Percentiles rank a stretch among this genome's conserved stretches.
Conservation (phyloP, 53 echinoderm and acorn worm species). For the Holothuria leucospilota region DNA sequence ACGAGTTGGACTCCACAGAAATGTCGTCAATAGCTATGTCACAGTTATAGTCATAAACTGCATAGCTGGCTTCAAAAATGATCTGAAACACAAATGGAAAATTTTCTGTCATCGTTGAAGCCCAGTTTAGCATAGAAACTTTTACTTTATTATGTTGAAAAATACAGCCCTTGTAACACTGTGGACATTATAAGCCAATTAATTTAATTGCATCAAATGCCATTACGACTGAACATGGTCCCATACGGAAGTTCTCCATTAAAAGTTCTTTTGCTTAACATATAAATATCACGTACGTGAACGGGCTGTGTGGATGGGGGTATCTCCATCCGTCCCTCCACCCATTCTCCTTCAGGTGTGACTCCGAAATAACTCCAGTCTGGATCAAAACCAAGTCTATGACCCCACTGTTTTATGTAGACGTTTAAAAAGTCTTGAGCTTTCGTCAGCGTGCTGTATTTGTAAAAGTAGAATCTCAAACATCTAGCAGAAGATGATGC, state of each 20-base stretch:
- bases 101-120: too few species aligned
- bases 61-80: slow-evolving; percentile 74
- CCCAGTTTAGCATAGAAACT: too few species aligned
- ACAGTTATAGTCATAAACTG: slow-evolving; percentile 54
- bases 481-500: slow-evolving; percentile 57
- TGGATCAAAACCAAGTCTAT: slow-evolving; percentile 39
- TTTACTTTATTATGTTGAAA: too few species aligned
- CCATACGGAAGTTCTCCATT: too few species aligned
- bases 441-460: slow-evolving; percentile 27
- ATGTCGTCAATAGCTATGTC: slow-evolving; percentile 88
- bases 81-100: slow-evolving; percentile 45
- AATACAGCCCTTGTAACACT: too few species aligned
- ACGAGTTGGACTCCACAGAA: slow-evolving; percentile 56
- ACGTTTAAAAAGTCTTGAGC: slow-evolving; percentile 32
- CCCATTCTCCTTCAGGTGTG: slow-evolving; percentile 14
- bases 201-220: too few species aligned
- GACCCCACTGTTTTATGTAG: slow-evolving; percentile 19
- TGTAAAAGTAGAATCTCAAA: slow-evolving; percentile 69
- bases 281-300: neutral
- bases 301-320: slow-evolving; percentile 9
- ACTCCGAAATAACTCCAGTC: too few species aligned
- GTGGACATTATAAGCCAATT: too few species aligned
- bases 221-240: too few species aligned
- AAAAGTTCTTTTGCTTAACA: too few species aligned
- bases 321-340: slow-evolving; percentile 26